Base-by-base conservation (phyloP, 2,113 vertebrate genomes). In the Cygnus buccinator region DNA sequence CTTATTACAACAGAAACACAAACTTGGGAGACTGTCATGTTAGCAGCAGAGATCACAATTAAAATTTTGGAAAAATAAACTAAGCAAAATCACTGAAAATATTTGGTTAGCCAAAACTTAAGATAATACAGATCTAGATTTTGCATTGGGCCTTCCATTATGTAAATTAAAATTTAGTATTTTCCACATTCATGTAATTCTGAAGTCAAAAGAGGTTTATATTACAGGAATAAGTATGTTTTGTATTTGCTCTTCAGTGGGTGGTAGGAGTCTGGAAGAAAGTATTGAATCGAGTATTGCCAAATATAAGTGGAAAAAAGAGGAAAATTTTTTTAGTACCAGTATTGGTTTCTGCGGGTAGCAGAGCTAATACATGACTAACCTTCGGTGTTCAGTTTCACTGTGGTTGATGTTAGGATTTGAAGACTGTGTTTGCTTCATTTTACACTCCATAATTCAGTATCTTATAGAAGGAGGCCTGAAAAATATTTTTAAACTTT, bases 171-270 rank as follows among this genome's bases (percentile, higher is more conserved):
- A 16, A 28, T 55, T 29, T 18, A 55, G 13, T 55, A 55, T 55
- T 55, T 55, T 55, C 54, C 54, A 35, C 79, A 23, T 91, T 85
- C 91, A 39, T 77, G 41, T 87, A 46, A 75, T 94, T 93, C 89
- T 94, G 37, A 95, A 89, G 54, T 93, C 94, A 83, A 55, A 92
- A 86, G 87, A 83, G 59, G 61, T 95, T 97, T 97, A 37, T 96
- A 91, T 97, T 97, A 81, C 75, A 90, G 77, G 62, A 96, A 95
- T 96, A 94, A 95, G 95, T 95, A 66, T 92, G 73, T 14, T 77
- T 95, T 96, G 84, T 95, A 84, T 96, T 97, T 97, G 80, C 61
- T 94, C 78, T 96, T 84, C 80, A 87, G 3, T 93, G 92, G 83
- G 59, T 29, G 35, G 59, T 93, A 84, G 87, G 94, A 94, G 73